Percentiles rank a stretch among this genome's conserved stretches.
Evolutionary conservation across 2,797 vertebrate genomes (phyloP).

Genomic region (Myotis myotis): DNA sequence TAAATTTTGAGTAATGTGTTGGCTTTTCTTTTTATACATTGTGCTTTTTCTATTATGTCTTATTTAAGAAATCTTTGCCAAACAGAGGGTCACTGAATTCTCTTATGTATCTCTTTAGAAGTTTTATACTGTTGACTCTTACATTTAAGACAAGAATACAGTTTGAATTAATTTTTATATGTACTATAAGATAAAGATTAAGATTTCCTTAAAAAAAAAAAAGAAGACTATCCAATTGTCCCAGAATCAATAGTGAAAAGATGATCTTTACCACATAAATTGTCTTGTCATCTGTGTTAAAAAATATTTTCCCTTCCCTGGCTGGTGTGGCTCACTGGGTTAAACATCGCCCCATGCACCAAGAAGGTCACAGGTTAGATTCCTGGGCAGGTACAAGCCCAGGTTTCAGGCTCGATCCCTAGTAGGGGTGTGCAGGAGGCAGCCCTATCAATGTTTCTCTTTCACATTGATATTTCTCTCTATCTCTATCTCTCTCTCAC

Average conservation of each 20-base stretch:
- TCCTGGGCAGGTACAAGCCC: not conserved
- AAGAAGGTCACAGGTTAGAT: not conserved
- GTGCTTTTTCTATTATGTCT: not conserved
- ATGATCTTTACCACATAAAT: not conserved
- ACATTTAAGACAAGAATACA: not conserved
- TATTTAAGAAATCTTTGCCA: conserved; percentile 15
- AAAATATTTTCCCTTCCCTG: not conserved
- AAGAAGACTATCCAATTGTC: not conserved
- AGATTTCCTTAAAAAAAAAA: not conserved
- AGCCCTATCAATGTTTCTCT: not conserved
- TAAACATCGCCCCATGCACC: not conserved
- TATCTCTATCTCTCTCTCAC: not conserved
- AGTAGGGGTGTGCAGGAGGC: not conserved
- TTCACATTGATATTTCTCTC: not conserved
- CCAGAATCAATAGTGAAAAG: not conserved
- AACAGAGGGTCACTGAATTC: not conserved
- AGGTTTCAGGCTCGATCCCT: not conserved
- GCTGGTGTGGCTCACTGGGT: too few relatives aligned
- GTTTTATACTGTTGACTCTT: not conserved
- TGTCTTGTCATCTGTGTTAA: not conserved
- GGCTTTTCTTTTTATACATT: not conserved
- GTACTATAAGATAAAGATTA: not conserved
- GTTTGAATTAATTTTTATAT: not conserved
- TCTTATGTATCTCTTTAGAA: not conserved
- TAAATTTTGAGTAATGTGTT: conserved; percentile 1